phyloP scores from a whole-genome alignment of 64 coral and sea anemone species.

The Hydrozoanthus tunicans region DNA sequence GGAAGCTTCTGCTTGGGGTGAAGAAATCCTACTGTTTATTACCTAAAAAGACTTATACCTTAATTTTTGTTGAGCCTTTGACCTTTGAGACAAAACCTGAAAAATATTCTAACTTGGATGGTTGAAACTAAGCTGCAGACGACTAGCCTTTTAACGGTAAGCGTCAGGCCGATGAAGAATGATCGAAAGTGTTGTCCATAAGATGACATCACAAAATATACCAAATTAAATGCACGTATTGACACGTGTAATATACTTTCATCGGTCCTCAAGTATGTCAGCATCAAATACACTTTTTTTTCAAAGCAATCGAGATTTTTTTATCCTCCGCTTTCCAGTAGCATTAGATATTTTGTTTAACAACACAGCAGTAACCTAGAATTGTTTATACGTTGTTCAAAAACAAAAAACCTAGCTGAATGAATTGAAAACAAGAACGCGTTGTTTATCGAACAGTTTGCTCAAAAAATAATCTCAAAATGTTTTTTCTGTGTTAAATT shows the following conservation, averaged over 20 bases:
- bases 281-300: not conserved
- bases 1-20: slow-evolving; percentile 11
- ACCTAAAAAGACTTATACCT: not conserved
- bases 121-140: too few species aligned
- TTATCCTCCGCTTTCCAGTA: not conserved
- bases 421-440: not conserved
- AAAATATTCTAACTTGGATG: not conserved
- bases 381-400: slow-evolving; percentile 30
- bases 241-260: not conserved
- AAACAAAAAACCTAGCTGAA: slow-evolving; percentile 9
- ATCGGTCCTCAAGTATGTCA: not conserved
- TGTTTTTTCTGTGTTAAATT: not conserved
- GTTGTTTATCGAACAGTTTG: not conserved
- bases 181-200: not conserved
- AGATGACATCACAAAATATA: not conserved
- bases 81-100: not conserved
- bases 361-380: not conserved
- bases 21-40: slow-evolving; percentile 23
- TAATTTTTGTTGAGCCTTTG: not conserved
- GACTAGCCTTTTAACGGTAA: not conserved
- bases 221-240: not conserved
- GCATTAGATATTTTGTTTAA: not conserved
- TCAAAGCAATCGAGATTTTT: not conserved
- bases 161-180: not conserved
- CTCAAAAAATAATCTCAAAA: not conserved